Evolutionary conservation across 2,888 invertebrate species (phyloP).

Genomic region (Tetrapedia diversipes): DNA sequence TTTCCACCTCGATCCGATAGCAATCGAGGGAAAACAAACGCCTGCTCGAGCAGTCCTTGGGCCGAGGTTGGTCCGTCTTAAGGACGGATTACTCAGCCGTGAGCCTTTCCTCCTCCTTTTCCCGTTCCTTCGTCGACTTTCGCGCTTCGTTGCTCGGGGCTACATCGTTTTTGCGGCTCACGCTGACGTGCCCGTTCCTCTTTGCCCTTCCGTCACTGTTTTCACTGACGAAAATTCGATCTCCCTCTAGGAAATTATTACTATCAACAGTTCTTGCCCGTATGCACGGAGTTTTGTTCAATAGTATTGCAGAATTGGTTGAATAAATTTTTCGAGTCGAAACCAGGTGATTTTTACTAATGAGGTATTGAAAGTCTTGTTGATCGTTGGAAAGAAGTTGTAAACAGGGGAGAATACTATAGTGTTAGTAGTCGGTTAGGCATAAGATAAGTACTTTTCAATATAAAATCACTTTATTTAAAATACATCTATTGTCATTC

Average conservation of each 20-base stretch:
- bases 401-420: no score
- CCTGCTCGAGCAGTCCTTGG: conserved; percentile 34
- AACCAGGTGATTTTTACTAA: no score
- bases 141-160: conserved; percentile 24
- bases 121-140: conserved; percentile 28
- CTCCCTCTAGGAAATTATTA: conserved; percentile 16
- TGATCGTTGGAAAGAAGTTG: no score
- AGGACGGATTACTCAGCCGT: conserved; percentile 63
- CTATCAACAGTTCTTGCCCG: background rate
- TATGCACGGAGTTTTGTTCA: no score
- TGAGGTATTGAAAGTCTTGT: no score
- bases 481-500: no score
- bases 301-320: no score
- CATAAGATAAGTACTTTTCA: no score
- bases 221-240: background rate
- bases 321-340: no score
- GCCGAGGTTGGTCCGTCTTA: conserved; percentile 38
- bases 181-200: conserved; percentile 7
- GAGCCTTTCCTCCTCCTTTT: conserved; percentile 24
- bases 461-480: no score
- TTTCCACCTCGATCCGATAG: conserved; percentile 68
- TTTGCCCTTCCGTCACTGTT: background rate
- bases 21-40: conserved; percentile 71
- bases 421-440: no score
- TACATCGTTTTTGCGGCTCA: conserved; percentile 30